These are phyloP conservation scores for Aphidoletes aphidimyza DNA, from an alignment of 2,888 invertebrate genomes.

Conservation along the genomic window DNA sequence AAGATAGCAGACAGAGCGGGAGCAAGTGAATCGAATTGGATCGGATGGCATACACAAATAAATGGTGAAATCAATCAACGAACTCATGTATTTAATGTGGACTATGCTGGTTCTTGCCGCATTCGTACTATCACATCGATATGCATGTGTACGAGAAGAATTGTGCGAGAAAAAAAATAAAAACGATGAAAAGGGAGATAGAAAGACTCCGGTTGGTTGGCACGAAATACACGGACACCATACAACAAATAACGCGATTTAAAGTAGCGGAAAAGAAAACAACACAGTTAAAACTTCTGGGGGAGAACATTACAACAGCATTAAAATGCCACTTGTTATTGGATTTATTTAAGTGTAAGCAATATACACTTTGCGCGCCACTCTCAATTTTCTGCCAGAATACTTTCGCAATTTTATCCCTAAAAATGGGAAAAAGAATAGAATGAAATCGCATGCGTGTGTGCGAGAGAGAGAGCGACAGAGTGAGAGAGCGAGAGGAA, in stretches of 20 bases:
- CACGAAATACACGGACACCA: not conserved
- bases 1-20: slow-evolving; percentile 3
- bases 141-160: not conserved
- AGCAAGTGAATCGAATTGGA: slow-evolving; percentile 40
- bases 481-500: not conserved
- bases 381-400: slow-evolving; percentile 55
- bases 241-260: slow-evolving; percentile 36
- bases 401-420: slow-evolving; percentile 14
- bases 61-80: slow-evolving; percentile 53
- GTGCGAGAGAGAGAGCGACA: not conserved
- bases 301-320: slow-evolving; percentile 48
- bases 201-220: not conserved
- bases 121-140: not conserved
- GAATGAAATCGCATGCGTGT: not conserved
- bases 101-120: slow-evolving; percentile 17
- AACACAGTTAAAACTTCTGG: not conserved
- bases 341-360: slow-evolving; percentile 56
- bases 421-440: not conserved
- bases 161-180: not conserved
- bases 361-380: slow-evolving; percentile 56
- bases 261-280: slow-evolving; percentile 39
- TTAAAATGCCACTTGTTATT: slow-evolving; percentile 56
- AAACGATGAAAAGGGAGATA: not conserved
- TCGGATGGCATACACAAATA: slow-evolving; percentile 15
- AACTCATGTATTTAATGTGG: slow-evolving; percentile 40